These are phyloP conservation scores for Speoplatyrhinus poulsoni DNA, from an alignment of 2,113 vertebrate genomes.

Conservation along the genomic window DNA sequence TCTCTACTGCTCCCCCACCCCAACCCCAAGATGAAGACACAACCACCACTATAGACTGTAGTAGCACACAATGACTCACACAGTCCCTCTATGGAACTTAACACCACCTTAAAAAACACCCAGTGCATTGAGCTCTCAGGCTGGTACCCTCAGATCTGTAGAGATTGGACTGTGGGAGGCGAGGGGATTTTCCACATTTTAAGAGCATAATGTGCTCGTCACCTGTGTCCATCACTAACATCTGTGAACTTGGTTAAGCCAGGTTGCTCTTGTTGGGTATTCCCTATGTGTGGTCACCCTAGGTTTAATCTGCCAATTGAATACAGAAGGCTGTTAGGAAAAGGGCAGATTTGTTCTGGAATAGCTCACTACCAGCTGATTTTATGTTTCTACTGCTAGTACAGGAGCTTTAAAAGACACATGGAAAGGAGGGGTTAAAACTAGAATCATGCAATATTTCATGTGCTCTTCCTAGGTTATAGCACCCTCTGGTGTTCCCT, in stretches of 20 bases:
- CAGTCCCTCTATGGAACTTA: slow-evolving; percentile 42
- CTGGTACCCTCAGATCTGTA: slow-evolving; percentile 35
- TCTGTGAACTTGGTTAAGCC: slow-evolving; percentile 25
- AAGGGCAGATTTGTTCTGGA: slow-evolving; percentile 30
- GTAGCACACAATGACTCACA: slow-evolving; percentile 66
- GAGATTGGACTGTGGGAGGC: slow-evolving; percentile 21
- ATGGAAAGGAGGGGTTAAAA: slow-evolving; percentile 20
- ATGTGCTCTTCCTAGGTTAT: slow-evolving; percentile 47
- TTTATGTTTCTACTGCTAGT: slow-evolving; percentile 29
- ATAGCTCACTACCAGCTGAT: slow-evolving; percentile 33
- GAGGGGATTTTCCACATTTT: slow-evolving; percentile 11
- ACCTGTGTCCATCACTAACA: slow-evolving; percentile 32
- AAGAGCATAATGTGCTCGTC: slow-evolving; percentile 7
- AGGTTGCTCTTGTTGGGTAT: slow-evolving; percentile 44
- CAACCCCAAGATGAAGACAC: slow-evolving; percentile 54
- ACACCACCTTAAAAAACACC: slow-evolving; percentile 34
- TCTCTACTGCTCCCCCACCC: slow-evolving; percentile 53
- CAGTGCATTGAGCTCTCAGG: slow-evolving; percentile 52
- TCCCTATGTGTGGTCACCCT: slow-evolving; percentile 26
- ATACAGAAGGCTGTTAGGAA: slow-evolving; percentile 9
- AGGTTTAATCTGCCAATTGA: slow-evolving; percentile 17
- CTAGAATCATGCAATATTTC: slow-evolving; percentile 63
- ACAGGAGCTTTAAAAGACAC: slow-evolving; percentile 14
- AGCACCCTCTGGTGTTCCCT: slow-evolving; percentile 57
- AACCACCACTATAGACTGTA: slow-evolving; percentile 55